Base-by-base conservation (phyloP, 1,140 invertebrate species). In the Chionoecetes opilio region DNA sequence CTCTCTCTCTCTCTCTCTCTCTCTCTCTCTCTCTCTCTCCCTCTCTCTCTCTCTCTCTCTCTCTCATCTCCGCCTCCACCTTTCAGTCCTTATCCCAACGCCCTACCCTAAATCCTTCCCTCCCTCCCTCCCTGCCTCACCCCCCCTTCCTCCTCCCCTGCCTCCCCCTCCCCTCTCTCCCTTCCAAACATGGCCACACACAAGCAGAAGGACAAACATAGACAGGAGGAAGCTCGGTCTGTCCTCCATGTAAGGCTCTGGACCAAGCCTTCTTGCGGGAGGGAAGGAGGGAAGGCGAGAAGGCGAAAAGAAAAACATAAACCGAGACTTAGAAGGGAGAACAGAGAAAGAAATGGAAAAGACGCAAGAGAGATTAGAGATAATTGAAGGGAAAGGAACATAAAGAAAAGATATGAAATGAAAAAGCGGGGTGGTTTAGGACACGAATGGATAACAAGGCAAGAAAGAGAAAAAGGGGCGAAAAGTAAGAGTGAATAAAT, bases 191-290 rank as follows among this genome's bases (percentile, higher is more conserved):
- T n/a, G 63, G 63, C 63, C 21, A 75, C 21, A n/a, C 63, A n/a
- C 63, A 75, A 75, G 63, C 63, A 75, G 63, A 75, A 75, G 63
- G n/a, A 75, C 63, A 75, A 75, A 75, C 63, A 75, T 1, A 75
- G 63, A 75, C 63, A 75, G 26, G n/a, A 75, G 63, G 63, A 75
- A 75, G 63, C 63, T n/a, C 6, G n/a, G 63, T n/a, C 21, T 75
- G 21, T 75, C 63, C 63, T 46, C 63, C 63, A 21, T 75, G 63
- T 75, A 75, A 75, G 63, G 63, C 21, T 0, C 63, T 21, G 6
- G 21, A 21, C 63, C n/a, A 5, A 1, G 46, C n/a, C 26, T 75
- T 75, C 21, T 75, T 75, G 63, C 1, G 11, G 63, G n/a, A 26
- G 63, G 21, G 63, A 75, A n/a, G 63, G n/a, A n/a, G 21, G n/a